Percentiles rank a stretch among this genome's conserved stretches.
Conservation (phyloP, 2,113 vertebrate genomes). For the Cichladusa arquata region DNA sequence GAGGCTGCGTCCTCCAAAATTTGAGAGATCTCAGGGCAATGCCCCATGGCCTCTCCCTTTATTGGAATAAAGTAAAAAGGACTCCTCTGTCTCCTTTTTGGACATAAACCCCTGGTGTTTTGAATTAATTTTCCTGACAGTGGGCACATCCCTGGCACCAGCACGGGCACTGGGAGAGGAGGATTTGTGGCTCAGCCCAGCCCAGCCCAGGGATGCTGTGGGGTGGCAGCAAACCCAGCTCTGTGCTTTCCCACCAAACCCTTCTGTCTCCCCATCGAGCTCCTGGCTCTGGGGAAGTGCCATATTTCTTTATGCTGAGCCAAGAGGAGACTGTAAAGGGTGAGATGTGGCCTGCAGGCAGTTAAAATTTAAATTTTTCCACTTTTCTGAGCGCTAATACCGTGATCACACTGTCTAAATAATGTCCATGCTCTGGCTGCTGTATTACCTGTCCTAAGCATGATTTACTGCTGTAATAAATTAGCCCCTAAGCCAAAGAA, state of each 20-base stretch:
- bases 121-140: too few species aligned
- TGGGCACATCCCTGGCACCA: neutral
- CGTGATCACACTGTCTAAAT: neutral
- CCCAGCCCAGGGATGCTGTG: neutral
- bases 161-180: neutral
- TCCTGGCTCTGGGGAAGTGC: neutral
- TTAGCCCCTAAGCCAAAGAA: conserved; percentile 35
- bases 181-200: neutral
- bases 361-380: neutral
- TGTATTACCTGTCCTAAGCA: neutral
- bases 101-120: too few species aligned
- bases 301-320: neutral
- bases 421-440: neutral
- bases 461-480: conserved; percentile 27
- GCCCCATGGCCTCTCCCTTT: too few species aligned
- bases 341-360: neutral
- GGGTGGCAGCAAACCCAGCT: rapidly evolving
- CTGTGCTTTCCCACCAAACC: neutral
- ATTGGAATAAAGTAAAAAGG: too few species aligned
- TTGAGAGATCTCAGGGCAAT: too few species aligned
- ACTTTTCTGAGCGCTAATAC: conserved; percentile 6
- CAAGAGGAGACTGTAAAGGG: neutral
- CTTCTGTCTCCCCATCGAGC: rapidly evolving
- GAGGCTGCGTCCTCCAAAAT: too few species aligned
- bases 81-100: too few species aligned